Conservation (phyloP, 2,113 vertebrate genomes). For the Zeus faber region DNA sequence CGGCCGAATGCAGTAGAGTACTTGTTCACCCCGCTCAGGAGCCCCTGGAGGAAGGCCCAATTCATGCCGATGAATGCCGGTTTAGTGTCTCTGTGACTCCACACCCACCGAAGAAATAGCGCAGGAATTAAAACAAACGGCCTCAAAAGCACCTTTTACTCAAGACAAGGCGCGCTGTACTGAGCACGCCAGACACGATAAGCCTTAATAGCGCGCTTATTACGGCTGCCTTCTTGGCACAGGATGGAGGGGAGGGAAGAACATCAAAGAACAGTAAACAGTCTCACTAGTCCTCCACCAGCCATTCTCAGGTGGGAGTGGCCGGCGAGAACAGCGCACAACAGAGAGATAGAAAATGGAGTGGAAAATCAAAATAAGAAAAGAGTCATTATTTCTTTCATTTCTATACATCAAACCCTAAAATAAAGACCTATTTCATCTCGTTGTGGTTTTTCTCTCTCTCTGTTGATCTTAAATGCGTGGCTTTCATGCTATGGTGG, state of each 20-base stretch:
- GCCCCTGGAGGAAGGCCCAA: slow-evolving; percentile 81
- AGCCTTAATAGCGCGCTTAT: slow-evolving; percentile 30
- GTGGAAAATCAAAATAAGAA: neutral
- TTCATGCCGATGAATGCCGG: slow-evolving; percentile 75
- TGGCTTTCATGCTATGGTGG: no score
- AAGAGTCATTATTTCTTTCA: no score
- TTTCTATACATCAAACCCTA: no score
- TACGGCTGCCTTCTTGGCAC: slow-evolving; percentile 34
- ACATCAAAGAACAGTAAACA: slow-evolving; percentile 41
- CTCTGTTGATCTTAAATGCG: no score
- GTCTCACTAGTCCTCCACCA: slow-evolving; percentile 19
- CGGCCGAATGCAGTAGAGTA: slow-evolving; percentile 89
- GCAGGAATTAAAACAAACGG: neutral
- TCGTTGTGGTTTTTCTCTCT: no score
- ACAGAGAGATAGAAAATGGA: neutral
- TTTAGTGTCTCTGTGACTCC: neutral
- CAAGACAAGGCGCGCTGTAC: neutral
- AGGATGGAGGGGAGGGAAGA: slow-evolving; percentile 38
- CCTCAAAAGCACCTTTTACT: neutral
- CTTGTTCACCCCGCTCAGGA: slow-evolving; percentile 85
- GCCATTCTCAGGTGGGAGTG: slow-evolving; percentile 11
- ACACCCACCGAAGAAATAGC: no score
- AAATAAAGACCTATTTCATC: no score
- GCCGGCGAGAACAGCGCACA: slow-evolving; percentile 1
- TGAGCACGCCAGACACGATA: slow-evolving; percentile 14